Evolutionary conservation across 2,113 vertebrate species (phyloP).

Genomic region (Oryzias celebensis): DNA sequence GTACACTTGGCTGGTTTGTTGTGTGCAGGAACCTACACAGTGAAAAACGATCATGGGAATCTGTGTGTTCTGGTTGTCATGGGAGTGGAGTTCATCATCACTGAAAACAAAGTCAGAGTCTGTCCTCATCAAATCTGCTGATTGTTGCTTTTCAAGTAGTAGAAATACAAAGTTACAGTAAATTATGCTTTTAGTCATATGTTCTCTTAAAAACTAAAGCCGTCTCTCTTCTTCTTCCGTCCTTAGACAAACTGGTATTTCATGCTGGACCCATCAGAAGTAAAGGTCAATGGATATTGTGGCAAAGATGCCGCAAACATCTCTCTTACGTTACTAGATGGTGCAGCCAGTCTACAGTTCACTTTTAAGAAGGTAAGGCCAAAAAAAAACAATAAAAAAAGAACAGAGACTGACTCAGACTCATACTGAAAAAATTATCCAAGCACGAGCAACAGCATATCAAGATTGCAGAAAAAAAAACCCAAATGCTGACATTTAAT

Average conservation of each 20-base stretch:
- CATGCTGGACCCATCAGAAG: conserved; percentile 76
- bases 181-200: too few relatives aligned
- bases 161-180: too few relatives aligned
- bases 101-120: conserved; percentile 50
- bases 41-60: conserved; percentile 55
- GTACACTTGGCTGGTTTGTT: not conserved
- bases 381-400: not conserved
- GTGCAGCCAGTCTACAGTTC: conserved; percentile 77
- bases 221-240: conserved; percentile 31
- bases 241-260: conserved; percentile 72
- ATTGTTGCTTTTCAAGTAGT: too few relatives aligned
- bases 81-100: conserved; percentile 78
- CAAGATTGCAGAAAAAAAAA: not conserved
- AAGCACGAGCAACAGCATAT: not conserved
- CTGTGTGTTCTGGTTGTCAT: conserved; percentile 78
- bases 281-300: conserved; percentile 76
- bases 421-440: not conserved
- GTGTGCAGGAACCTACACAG: conserved; percentile 70
- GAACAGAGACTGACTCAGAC: not conserved
- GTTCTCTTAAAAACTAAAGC: too few relatives aligned
- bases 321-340: conserved; percentile 71
- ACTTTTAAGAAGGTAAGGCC: conserved; percentile 82
- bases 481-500: too few relatives aligned
- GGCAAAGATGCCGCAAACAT: conserved; percentile 59
- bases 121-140: too few relatives aligned